A percentile compares a stretch with the other conserved stretches of the same genome.
phyloP scores from a whole-genome alignment of 1,140 invertebrate genomes.

The Aphaenogaster ashmeadi region DNA sequence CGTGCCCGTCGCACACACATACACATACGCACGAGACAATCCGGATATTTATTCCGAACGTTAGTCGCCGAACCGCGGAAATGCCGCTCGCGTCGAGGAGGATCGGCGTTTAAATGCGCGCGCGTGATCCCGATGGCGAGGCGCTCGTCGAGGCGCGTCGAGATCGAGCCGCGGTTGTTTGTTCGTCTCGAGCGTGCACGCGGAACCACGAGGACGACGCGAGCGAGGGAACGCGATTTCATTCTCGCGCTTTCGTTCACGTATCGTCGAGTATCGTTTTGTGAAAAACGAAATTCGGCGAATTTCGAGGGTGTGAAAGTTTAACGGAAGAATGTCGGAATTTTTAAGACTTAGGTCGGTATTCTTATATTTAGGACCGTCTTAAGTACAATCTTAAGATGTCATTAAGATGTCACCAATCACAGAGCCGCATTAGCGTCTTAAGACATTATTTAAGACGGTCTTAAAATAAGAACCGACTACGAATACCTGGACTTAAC shows the following conservation, averaged over 20 bases:
- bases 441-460: too few species aligned
- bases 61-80: slow-evolving; percentile 21
- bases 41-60: slow-evolving; percentile 34
- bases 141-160: background rate
- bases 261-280: background rate
- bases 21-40: background rate
- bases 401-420: too few species aligned
- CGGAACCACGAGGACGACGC: background rate
- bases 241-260: background rate
- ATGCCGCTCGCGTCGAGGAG: slow-evolving; percentile 1
- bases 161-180: slow-evolving; percentile 7
- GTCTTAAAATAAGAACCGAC: too few species aligned
- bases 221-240: background rate
- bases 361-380: too few species aligned
- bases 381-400: too few species aligned
- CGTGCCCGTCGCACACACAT: background rate
- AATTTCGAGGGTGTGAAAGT: background rate
- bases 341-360: background rate
- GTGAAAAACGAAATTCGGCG: background rate
- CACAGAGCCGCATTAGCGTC: too few species aligned
- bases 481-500: too few species aligned
- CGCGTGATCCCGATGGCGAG: slow-evolving; percentile 5
- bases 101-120: slow-evolving; percentile 28
- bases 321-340: background rate
- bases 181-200: background rate